Evolutionary conservation across 2,113 vertebrate genomes (phyloP), one percentile per base, ranked within the genome.

Genomic region (Anas platyrhynchos): DNA sequence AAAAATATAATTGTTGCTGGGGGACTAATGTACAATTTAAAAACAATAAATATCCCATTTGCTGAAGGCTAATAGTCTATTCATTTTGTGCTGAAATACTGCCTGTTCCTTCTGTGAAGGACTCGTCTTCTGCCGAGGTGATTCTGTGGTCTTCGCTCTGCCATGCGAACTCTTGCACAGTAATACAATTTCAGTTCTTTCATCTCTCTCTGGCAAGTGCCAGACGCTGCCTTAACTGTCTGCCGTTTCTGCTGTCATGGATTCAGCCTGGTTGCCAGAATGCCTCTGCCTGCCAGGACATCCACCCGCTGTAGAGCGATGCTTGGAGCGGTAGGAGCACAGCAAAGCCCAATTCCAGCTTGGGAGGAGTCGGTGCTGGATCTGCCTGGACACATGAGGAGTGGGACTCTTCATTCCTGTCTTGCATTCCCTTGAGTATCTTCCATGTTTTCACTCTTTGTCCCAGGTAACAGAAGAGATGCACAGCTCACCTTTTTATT

Each of bases 1-100:
- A 25, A 68, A 87, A 94, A 84, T 92, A 85, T 72, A 59, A 2
- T n/a, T 56, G 69, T 58, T 87, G 52, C 69, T 84, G 36, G 20
- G 86, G 54, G 48, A 6, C 52, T 95, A 86, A 93, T 48, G 91
- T 73, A 79, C 38, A 5, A 58, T 91, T 91, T 91, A 89, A 92
- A 96, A 91, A 11, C 92, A 84, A 87, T 94, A 92, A 97, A 87
- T 93, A 44, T 38, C 34, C 68, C 69, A 87, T 93, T 94, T 96
- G 77, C 83, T 92, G 89, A 91, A 87, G 81, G 86, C 81, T 91
- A 87, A 95, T 69, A 72, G 83, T 29, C 94, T 58, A 59, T 95
- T 93, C 26, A 72, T 94, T 93, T 58, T 86, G 32, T 91, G 48
- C 84, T 84, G 73, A 46, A 56, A 11, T 56, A 75, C 81, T 78